Evolutionary conservation across 2,888 invertebrate species (phyloP).

Genomic region (Drosophila mayaguana): DNA sequence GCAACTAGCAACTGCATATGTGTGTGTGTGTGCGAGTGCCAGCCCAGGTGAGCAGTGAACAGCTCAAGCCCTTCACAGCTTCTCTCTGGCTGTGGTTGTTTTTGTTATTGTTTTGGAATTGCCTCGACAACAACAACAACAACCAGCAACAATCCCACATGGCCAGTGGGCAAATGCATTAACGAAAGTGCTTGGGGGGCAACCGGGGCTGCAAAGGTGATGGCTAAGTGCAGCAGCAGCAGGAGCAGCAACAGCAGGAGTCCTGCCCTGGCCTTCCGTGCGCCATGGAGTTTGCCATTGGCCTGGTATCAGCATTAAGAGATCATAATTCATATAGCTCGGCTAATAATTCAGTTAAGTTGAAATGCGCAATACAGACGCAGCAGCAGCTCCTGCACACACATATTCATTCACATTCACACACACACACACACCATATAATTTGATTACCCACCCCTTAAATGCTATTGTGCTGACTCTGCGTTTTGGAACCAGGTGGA

Average conservation of each 20-base stretch:
- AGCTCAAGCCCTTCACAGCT: conserved; percentile 48
- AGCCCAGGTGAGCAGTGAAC: conserved; percentile 64
- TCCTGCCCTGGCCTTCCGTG: conserved; percentile 14
- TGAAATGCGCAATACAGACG: conserved; percentile 69
- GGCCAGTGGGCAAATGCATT: conserved; percentile 81
- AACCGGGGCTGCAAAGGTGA: conserved; percentile 26
- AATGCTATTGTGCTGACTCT: conserved; percentile 12
- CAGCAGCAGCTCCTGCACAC: conserved; percentile 4
- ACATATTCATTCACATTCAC: background rate
- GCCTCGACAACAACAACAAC: conserved; percentile 39
- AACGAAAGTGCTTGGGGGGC: conserved; percentile 68
- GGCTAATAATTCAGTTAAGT: conserved; percentile 80
- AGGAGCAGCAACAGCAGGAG: conserved; percentile 16
- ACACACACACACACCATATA: background rate
- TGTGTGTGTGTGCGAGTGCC: conserved; percentile 3
- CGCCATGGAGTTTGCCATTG: conserved; percentile 15
- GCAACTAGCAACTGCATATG: conserved; percentile 16
- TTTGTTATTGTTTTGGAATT: conserved; percentile 72
- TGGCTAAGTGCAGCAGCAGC: conserved; percentile 35
- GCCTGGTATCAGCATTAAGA: conserved; percentile 70
- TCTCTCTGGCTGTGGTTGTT: conserved; percentile 26
- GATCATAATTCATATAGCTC: conserved; percentile 79
- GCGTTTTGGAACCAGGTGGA: conserved; percentile 2
- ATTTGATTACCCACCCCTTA: background rate
- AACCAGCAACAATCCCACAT: conserved; percentile 68